These are phyloP conservation scores for Ambastaia sidthimunki DNA, from an alignment of 2,797 vertebrate genomes.

Conservation along the genomic window DNA sequence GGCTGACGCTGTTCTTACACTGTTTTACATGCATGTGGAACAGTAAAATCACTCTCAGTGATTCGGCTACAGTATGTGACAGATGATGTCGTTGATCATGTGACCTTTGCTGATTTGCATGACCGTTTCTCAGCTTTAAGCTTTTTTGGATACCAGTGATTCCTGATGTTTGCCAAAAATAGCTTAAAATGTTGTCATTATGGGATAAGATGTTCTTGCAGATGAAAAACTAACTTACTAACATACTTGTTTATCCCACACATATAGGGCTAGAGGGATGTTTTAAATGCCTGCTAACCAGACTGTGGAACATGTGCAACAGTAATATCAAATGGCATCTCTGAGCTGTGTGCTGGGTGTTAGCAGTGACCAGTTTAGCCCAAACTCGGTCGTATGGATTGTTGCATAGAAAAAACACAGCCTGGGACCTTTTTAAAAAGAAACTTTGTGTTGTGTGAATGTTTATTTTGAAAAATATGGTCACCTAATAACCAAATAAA, in stretches of 20 bases:
- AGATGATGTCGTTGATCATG: background rate
- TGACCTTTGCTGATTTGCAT: background rate
- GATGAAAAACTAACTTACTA: background rate
- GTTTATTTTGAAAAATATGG: background rate
- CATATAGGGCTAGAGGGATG: too few species aligned
- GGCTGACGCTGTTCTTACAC: background rate
- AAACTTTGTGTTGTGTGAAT: background rate
- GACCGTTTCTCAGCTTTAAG: background rate
- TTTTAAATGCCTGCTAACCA: background rate
- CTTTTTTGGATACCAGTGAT: background rate
- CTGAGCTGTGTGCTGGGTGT: background rate
- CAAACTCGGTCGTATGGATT: background rate
- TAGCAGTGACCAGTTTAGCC: background rate
- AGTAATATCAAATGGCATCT: background rate
- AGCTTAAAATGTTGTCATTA: background rate
- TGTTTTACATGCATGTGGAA: background rate
- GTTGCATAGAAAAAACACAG: background rate
- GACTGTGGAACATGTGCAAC: background rate
- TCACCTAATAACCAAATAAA: background rate
- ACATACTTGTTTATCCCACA: too few species aligned
- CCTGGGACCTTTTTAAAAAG: background rate
- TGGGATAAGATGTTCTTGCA: background rate
- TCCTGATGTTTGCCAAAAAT: background rate
- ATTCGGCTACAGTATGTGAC: background rate
- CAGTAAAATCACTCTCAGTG: background rate